These are phyloP conservation scores for Prorops nasuta DNA, from an alignment of 1,140 invertebrate species.

Conservation along the genomic window DNA sequence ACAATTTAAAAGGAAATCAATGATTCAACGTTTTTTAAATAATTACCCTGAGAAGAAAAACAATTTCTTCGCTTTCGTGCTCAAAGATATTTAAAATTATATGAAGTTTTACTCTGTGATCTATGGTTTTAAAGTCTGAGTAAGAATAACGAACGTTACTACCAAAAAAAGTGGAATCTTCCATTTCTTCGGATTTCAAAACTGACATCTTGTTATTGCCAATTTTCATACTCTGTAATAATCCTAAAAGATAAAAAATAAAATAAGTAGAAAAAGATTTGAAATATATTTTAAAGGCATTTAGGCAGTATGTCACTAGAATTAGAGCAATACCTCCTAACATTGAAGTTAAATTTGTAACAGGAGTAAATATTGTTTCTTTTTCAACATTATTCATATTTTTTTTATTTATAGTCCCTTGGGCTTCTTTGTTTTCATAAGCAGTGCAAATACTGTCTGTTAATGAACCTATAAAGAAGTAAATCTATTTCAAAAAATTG, in stretches of 20 bases:
- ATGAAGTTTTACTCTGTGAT: conserved; percentile 62
- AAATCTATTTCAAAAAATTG: background rate
- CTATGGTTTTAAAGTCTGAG: conserved; percentile 56
- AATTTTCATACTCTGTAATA: conserved; percentile 50
- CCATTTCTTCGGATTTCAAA: conserved; percentile 30
- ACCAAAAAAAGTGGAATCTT: conserved; percentile 25
- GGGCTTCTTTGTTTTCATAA: conserved; percentile 56
- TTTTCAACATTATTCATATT: conserved; percentile 33
- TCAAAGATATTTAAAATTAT: conserved; percentile 60
- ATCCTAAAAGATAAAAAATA: conserved; percentile 29
- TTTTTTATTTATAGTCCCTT: conserved; percentile 26
- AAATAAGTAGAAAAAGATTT: background rate
- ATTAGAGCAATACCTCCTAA: conserved; percentile 32
- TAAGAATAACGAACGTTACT: conserved; percentile 59
- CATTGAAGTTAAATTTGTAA: conserved; percentile 44
- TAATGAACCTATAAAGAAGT: conserved; percentile 53
- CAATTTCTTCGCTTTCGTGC: conserved; percentile 58
- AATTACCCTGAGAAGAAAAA: conserved; percentile 55
- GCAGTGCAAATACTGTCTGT: conserved; percentile 64
- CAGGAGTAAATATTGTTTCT: conserved; percentile 24
- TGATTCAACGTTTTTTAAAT: background rate
- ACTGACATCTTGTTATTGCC: conserved; percentile 29
- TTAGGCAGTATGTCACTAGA: no score
- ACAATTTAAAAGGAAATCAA: background rate
- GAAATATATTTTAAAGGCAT: no score